Evolutionary conservation across 2,888 invertebrate species (phyloP).

Genomic region (Chrysolina americana): DNA sequence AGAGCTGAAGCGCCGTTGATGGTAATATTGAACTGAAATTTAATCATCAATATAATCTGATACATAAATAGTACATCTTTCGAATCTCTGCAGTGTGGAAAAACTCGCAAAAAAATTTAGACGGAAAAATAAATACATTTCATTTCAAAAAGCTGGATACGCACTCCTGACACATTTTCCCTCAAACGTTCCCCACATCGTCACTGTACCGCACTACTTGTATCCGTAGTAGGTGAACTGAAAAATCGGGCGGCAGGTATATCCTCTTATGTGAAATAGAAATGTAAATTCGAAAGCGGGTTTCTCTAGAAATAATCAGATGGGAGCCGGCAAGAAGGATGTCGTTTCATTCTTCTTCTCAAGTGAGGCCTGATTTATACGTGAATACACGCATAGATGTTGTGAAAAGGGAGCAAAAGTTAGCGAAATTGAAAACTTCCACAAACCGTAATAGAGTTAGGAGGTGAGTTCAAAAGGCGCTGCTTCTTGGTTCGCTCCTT

Average conservation of each 20-base stretch:
- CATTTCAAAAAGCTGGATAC: too few species aligned
- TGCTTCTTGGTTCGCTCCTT: background rate
- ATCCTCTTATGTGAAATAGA: background rate
- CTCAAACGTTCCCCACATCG: background rate
- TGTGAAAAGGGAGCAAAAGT: background rate
- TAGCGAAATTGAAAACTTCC: background rate
- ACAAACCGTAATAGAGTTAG: background rate
- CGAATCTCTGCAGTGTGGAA: too few species aligned
- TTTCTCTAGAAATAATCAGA: background rate
- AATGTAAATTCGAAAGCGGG: background rate
- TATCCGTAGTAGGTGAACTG: background rate
- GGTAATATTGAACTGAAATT: too few species aligned
- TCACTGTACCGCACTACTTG: too few species aligned
- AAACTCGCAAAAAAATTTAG: too few species aligned
- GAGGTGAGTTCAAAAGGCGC: background rate
- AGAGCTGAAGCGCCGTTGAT: too few species aligned
- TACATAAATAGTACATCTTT: too few species aligned
- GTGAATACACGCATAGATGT: background rate
- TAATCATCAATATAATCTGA: too few species aligned
- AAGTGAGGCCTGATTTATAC: background rate
- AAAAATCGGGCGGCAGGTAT: background rate
- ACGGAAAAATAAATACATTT: too few species aligned
- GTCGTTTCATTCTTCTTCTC: background rate
- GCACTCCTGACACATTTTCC: too few species aligned
- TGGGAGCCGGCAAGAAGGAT: background rate